Conservation (phyloP, 1,140 invertebrate species). For the Lucilia cuprina region DNA sequence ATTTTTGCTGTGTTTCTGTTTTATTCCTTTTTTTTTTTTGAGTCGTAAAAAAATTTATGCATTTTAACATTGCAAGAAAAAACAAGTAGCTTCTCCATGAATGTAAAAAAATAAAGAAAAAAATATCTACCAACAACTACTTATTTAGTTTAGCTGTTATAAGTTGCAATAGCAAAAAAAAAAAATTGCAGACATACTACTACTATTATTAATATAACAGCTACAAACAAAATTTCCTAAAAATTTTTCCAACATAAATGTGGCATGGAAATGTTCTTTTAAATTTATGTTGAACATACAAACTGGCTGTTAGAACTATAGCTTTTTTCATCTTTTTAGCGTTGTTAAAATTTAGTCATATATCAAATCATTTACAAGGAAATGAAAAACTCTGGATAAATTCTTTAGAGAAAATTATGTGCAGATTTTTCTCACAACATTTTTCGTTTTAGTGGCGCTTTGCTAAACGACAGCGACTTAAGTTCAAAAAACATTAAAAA, state of each 20-base stretch:
- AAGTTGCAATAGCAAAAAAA: neutral
- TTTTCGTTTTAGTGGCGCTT: neutral
- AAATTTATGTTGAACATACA: neutral
- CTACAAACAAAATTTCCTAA: neutral
- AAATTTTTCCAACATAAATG: neutral
- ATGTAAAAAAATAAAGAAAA: neutral
- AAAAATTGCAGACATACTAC: neutral
- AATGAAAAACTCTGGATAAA: conserved; percentile 22
- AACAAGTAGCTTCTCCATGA: neutral
- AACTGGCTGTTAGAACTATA: neutral
- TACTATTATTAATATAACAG: neutral
- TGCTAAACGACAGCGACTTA: neutral
- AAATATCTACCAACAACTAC: neutral
- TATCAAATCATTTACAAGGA: conserved; percentile 25
- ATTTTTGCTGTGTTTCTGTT: neutral
- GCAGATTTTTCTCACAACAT: neutral
- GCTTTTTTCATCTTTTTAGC: neutral
- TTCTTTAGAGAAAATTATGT: conserved; percentile 34
- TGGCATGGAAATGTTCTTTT: neutral
- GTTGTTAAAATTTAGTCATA: conserved; percentile 17
- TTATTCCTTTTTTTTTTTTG: neutral
- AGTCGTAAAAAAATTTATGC: neutral
- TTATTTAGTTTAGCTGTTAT: neutral
- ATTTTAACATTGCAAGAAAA: neutral
- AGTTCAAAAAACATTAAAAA: neutral